Evolutionary conservation across 2,113 vertebrate species (phyloP).

Genomic region (Microcebus griseorufus): DNA sequence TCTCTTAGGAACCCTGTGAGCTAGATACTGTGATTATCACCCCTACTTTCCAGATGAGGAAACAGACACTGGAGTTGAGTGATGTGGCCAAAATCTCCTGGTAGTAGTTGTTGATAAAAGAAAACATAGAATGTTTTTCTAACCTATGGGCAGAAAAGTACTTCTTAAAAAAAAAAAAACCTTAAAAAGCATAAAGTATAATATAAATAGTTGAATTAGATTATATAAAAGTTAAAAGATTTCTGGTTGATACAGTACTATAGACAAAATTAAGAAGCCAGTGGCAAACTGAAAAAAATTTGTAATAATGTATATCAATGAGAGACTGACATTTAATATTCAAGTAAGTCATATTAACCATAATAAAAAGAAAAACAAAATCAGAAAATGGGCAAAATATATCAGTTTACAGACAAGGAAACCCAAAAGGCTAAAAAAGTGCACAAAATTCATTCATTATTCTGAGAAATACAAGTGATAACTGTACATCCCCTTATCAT

Average conservation of each 20-base stretch:
- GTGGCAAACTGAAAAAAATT: neutral
- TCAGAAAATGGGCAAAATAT: neutral
- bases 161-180: neutral
- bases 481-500: fast-evolving
- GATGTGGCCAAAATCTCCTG: neutral
- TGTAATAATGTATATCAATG: neutral
- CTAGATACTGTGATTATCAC: neutral
- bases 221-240: neutral
- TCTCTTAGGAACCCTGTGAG: neutral
- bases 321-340: neutral
- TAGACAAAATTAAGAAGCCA: neutral
- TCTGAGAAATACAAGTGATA: neutral
- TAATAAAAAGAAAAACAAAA: neutral
- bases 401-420: neutral
- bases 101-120: neutral
- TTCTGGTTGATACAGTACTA: neutral
- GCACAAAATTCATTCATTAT: fast-evolving
- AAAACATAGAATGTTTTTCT: neutral
- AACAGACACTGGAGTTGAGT: too few species aligned
- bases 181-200: neutral
- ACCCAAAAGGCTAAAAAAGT: neutral
- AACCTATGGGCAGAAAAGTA: neutral
- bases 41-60: neutral
- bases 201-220: neutral
- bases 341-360: neutral